Percentiles rank a stretch among this genome's conserved stretches.
phyloP scores from a whole-genome alignment of 2,888 invertebrate genomes.

The Ceramica pisi region DNA sequence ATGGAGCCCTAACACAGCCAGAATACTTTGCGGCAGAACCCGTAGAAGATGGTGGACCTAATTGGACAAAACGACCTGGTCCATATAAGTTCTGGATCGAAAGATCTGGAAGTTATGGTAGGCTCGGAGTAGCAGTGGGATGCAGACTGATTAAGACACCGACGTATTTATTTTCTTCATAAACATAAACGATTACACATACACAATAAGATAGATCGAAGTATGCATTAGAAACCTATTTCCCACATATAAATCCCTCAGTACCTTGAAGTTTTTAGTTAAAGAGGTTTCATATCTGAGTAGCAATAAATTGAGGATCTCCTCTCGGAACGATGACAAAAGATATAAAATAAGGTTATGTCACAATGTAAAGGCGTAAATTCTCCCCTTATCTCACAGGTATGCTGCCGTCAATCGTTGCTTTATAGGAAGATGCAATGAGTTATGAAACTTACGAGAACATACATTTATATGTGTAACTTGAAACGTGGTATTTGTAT shows the following conservation, averaged over 20 bases:
- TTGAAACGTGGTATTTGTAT: neutral
- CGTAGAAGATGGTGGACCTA: neutral
- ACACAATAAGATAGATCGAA: neutral
- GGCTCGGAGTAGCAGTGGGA: neutral
- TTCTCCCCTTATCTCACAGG: constrained; percentile 67
- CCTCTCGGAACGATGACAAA: constrained; percentile 67
- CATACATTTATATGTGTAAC: neutral
- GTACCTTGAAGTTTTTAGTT: constrained; percentile 53
- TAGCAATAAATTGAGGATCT: constrained; percentile 70
- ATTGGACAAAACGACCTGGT: neutral
- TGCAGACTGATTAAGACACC: neutral
- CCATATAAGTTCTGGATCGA: neutral
- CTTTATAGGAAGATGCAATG: constrained; percentile 55
- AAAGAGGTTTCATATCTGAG: constrained; percentile 60
- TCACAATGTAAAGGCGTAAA: constrained; percentile 66
- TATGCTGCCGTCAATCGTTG: constrained; percentile 55
- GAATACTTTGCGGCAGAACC: neutral
- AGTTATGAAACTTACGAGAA: constrained; percentile 35
- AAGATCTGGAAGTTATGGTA: neutral
- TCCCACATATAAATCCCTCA: constrained; percentile 3
- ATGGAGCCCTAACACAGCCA: neutral
- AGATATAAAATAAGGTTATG: constrained; percentile 72
- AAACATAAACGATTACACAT: neutral
- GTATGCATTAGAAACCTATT: neutral
- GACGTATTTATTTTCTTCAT: neutral